phyloP scores from a whole-genome alignment of 2,888 invertebrate genomes.

The Drosophila demipolita region DNA sequence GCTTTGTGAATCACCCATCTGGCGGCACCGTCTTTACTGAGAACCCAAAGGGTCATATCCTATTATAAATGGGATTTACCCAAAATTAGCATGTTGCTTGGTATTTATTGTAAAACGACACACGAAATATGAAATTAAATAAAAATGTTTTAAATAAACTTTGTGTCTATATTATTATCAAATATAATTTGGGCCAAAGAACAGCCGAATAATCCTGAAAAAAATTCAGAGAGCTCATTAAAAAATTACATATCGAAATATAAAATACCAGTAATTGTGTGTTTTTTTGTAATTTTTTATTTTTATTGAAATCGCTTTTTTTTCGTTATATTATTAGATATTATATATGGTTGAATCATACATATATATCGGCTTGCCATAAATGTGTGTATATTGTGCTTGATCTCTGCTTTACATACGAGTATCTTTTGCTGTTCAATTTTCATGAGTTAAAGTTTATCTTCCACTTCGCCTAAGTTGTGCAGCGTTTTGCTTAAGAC shows the following conservation, averaged over 20 bases:
- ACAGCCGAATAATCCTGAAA: not conserved
- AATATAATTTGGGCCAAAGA: not conserved
- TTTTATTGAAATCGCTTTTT: conserved; percentile 78
- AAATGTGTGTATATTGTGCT: conserved; percentile 68
- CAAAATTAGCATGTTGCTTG: conserved; percentile 1
- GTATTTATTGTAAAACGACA: conserved; percentile 25
- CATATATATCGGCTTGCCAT: conserved; percentile 75
- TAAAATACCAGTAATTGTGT: not conserved
- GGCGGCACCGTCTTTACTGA: conserved; percentile 72
- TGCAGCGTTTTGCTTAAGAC: conserved; percentile 45
- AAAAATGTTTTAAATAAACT: conserved; percentile 16
- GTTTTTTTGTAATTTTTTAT: conserved; percentile 54
- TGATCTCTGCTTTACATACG: conserved; percentile 50
- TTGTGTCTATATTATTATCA: not conserved
- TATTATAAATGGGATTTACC: conserved; percentile 27
- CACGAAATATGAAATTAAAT: conserved; percentile 11
- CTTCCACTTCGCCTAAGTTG: conserved; percentile 27
- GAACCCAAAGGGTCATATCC: conserved; percentile 67
- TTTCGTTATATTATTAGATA: conserved; percentile 75
- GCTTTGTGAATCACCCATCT: conserved; percentile 63
- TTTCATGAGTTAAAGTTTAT: conserved; percentile 45
- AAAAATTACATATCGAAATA: not conserved
- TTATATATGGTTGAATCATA: conserved; percentile 77
- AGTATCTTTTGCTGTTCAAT: conserved; percentile 48
- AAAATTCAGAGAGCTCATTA: not conserved